Conservation (phyloP, 1,140 invertebrate genomes). For the Drosophila funebris region DNA sequence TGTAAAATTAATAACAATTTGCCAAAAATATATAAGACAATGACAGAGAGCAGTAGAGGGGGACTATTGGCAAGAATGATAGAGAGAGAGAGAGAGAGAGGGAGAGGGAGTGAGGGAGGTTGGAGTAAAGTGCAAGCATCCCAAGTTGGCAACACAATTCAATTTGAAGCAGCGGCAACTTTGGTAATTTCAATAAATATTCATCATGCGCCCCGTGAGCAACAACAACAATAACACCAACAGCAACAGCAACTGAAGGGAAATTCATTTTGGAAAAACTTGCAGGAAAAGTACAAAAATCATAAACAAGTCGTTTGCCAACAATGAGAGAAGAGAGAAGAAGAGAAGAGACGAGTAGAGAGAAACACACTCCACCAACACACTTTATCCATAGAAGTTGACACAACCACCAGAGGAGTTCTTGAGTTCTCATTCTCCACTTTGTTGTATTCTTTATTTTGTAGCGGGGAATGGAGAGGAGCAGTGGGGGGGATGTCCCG, state of each 20-base stretch:
- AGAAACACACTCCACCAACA: constrained; percentile 43
- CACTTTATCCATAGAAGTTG: constrained; percentile 58
- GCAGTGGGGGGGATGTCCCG: background rate
- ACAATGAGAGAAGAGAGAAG: no score
- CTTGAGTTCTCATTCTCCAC: constrained; percentile 10
- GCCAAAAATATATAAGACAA: constrained; percentile 37
- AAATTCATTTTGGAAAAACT: constrained; percentile 71
- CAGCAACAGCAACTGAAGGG: constrained; percentile 18
- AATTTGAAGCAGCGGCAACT: constrained; percentile 73
- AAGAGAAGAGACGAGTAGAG: no score
- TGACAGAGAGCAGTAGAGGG: background rate
- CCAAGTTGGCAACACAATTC: constrained; percentile 81
- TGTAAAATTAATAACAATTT: constrained; percentile 81
- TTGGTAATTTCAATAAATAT: constrained; percentile 83
- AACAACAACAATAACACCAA: constrained; percentile 20
- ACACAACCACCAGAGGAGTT: constrained; percentile 44
- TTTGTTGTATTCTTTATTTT: background rate
- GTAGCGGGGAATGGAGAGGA: no score
- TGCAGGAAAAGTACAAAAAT: constrained; percentile 61
- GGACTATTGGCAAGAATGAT: no score
- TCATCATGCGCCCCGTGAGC: constrained; percentile 74
- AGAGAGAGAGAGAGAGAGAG: no score
- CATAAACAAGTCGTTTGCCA: constrained; percentile 66
- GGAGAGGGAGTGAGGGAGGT: background rate
- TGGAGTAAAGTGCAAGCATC: constrained; percentile 32